Percentiles rank a stretch among this genome's conserved stretches.
phyloP scores from a whole-genome alignment of 2,113 vertebrate species.

The Columba janthina region DNA sequence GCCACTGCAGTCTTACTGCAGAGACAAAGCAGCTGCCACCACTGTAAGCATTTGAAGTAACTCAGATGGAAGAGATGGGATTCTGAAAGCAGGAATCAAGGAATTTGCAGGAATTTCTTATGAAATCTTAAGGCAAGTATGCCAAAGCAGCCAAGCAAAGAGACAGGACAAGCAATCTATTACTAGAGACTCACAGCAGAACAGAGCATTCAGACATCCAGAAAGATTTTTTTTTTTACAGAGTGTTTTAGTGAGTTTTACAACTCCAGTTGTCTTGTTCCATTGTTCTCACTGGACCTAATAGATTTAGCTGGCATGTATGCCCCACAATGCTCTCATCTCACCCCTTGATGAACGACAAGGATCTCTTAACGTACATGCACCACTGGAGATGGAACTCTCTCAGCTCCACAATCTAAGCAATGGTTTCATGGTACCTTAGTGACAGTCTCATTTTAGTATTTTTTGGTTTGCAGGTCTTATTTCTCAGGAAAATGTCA shows the following conservation, averaged over 20 bases:
- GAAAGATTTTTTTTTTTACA: not conserved
- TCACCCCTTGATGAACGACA: not conserved
- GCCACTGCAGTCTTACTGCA: not conserved
- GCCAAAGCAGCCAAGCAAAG: not conserved
- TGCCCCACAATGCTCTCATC: not conserved
- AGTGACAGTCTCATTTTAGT: not conserved
- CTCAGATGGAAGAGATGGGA: not conserved
- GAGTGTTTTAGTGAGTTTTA: not conserved
- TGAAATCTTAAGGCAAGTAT: not conserved
- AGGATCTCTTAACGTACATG: no score
- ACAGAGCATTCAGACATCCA: not conserved
- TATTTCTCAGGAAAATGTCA: not conserved
- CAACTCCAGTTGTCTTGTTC: not conserved
- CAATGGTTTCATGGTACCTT: not conserved
- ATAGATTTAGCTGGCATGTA: not conserved
- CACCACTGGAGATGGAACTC: not conserved
- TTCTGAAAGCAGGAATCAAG: not conserved
- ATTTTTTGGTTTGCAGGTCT: not conserved
- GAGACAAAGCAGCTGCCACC: not conserved
- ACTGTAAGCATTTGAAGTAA: not conserved
- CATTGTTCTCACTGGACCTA: not conserved
- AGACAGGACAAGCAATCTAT: not conserved
- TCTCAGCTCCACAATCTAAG: not conserved
- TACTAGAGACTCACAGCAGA: not conserved
- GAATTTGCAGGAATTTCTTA: not conserved